Conservation (phyloP, 1,140 invertebrate genomes). For the Chironomus tepperi region DNA sequence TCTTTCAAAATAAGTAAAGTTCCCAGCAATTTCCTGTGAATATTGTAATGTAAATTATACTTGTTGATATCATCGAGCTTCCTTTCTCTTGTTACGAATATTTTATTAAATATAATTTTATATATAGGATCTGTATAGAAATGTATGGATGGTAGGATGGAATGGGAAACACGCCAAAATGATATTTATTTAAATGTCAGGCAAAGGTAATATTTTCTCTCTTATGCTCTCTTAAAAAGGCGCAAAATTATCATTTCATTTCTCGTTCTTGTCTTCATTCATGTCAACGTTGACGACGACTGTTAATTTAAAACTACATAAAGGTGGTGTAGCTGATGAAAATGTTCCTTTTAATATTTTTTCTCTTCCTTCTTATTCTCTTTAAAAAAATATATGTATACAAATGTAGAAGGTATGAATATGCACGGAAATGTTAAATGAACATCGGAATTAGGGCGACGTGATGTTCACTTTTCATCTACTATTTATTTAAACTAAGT, state of each 20-base stretch:
- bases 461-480: neutral
- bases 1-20: neutral
- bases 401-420: neutral
- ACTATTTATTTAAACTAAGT: neutral
- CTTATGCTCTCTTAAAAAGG: neutral
- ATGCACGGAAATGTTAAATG: neutral
- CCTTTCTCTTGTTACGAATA: neutral
- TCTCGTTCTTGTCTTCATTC: neutral
- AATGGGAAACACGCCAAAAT: neutral
- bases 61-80: conserved; percentile 9
- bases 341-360: neutral
- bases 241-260: neutral
- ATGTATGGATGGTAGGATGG: neutral
- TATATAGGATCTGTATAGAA: neutral
- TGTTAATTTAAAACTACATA: neutral
- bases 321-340: neutral
- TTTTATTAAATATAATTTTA: neutral
- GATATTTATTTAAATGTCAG: neutral
- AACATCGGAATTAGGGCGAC: conserved; percentile 15
- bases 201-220: neutral
- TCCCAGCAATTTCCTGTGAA: neutral
- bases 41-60: conserved; percentile 19
- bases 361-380: too few species aligned
- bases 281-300: neutral
- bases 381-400: neutral